These are phyloP conservation scores for Microchrysa polita DNA, from an alignment of 2,888 invertebrate genomes.

Conservation along the genomic window DNA sequence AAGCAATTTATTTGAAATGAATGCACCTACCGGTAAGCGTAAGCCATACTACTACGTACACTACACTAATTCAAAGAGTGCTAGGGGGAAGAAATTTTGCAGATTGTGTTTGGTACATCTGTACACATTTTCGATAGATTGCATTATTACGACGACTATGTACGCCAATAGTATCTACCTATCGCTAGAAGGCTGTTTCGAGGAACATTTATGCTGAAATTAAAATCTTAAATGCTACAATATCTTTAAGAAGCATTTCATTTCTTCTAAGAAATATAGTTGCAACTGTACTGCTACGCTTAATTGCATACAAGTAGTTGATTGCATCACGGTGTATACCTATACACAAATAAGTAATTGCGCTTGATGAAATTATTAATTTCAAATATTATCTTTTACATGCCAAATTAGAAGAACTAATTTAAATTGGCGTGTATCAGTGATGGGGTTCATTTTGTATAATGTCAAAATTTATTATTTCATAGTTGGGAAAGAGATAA, in stretches of 20 bases:
- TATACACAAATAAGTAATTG: too few species aligned
- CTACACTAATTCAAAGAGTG: background rate
- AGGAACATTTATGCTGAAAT: slow-evolving; percentile 22
- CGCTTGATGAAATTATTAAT: too few species aligned
- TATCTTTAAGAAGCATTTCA: background rate
- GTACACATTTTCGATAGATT: slow-evolving; percentile 19
- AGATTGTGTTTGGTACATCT: slow-evolving; percentile 12
- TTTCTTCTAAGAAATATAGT: slow-evolving; percentile 6
- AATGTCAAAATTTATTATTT: too few species aligned
- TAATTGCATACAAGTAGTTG: background rate
- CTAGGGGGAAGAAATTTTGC: slow-evolving; percentile 21
- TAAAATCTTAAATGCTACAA: slow-evolving; percentile 9
- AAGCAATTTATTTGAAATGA: slow-evolving; percentile 6
- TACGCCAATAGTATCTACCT: too few species aligned
- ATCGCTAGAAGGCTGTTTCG: slow-evolving; percentile 14
- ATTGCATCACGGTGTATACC: background rate
- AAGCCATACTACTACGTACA: too few species aligned
- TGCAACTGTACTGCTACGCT: background rate
- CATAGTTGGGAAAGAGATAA: too few species aligned
- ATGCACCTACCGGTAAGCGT: background rate
- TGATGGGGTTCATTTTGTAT: too few species aligned
- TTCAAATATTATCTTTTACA: too few species aligned
- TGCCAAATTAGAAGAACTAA: too few species aligned
- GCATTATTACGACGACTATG: slow-evolving; percentile 11
- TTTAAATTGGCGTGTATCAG: too few species aligned